Base-by-base conservation (phyloP, 2,797 vertebrate species). In the Parotocinclus haroldoi region DNA sequence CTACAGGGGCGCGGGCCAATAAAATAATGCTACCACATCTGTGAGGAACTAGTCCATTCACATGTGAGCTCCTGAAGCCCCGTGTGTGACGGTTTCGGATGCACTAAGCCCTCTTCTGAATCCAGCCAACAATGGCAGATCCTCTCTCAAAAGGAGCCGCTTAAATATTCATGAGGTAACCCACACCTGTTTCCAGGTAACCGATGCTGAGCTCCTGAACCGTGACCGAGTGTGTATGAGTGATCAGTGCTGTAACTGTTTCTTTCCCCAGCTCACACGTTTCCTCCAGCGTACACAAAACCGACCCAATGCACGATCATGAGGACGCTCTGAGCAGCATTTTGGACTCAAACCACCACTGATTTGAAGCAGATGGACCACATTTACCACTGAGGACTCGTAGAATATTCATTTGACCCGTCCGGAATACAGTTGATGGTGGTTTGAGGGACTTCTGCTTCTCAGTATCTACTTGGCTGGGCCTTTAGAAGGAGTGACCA, bases 141-240 rank as follows among this genome's bases (percentile, higher is more conserved):
- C 79, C 78, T 69, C 76, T 85, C 75, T 83, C 82, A 85, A 88
- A 80, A 73, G 75, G 82, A 75, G 69, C 74, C 69, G 75, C 77
- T 91, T 80, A 91, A 92, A 89, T 85, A 91, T 91, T 82, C 75
- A 92, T 88, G 84, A 88, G 79, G 89, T 90, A 91, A 90, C 82
- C 77, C 72, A 90, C 79, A 91, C 89, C 89, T 88, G 87, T 90
- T 89, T 89, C 89, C 89, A 92, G 89, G 90, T 90, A 90, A 89
- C 89, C 83, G 67, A 84, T 87, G 83, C 81, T 86, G 81, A 80
- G 78, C 78, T 82, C 79, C 79, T 83, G 78, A 82, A 81, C 63
- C 76, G 71, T 86, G 83, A 84, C 82, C 66, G 76, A 74, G 66
- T 69, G 60, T 27, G 27, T 27, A 27, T 71, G 74, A 70, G 65